These are phyloP conservation scores for Lipotes vexillifer DNA, from an alignment of 2,113 vertebrate genomes.

Conservation along the genomic window DNA sequence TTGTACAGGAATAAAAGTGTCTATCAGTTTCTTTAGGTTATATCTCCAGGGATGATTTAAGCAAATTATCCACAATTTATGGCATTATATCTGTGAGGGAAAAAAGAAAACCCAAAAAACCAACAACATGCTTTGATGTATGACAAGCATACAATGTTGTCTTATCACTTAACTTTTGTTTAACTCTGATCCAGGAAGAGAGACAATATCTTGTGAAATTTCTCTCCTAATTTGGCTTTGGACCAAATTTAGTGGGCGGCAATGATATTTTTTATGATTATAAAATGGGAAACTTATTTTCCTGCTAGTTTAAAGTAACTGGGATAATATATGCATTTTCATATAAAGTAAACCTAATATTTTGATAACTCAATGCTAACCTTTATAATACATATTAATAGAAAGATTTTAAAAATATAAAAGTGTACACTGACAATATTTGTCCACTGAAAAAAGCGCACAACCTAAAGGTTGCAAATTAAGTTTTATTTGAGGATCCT, in stretches of 20 bases:
- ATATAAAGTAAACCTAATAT: neutral
- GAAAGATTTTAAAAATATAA: neutral
- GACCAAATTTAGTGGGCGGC: neutral
- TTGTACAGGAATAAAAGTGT: neutral
- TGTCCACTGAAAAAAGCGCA: neutral
- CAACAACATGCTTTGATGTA: neutral
- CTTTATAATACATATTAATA: neutral
- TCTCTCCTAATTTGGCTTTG: neutral
- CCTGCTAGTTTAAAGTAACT: neutral
- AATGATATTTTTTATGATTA: neutral
- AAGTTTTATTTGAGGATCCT: neutral
- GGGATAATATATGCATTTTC: neutral
- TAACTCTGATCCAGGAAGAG: neutral
- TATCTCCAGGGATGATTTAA: neutral
- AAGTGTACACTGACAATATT: neutral
- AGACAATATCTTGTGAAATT: neutral
- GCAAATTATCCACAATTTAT: neutral
- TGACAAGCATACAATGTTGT: neutral
- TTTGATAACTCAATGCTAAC: neutral
- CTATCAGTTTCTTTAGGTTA: neutral
- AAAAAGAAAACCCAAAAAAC: rapidly evolving
- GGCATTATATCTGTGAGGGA: neutral
- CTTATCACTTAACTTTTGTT: neutral
- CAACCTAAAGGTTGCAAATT: neutral
- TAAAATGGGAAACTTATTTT: neutral